Base-by-base conservation (phyloP, 2,113 vertebrate species). In the Uria aalge region DNA sequence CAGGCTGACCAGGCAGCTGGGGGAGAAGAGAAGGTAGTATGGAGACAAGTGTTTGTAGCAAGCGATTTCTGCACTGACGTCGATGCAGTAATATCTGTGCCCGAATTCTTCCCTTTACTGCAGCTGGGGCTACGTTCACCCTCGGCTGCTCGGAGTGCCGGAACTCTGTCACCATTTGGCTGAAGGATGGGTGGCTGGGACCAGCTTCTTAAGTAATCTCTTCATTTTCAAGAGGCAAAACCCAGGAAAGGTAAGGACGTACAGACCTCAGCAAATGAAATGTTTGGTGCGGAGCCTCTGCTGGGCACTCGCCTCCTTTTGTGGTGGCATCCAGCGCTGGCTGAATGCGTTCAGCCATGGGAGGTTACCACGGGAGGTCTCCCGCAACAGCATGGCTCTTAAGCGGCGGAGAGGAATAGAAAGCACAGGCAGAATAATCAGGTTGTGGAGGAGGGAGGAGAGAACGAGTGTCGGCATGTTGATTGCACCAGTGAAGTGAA, bases 81-180 rank as follows among this genome's bases (percentile, higher is more conserved):
- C 5, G 1, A 27, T 15, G n/a, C 69, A 60, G 20, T 88, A 62
- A 91, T 34, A 4, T 11, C 75, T 76, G 23, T 90, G 72, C 84
- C 66, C 13, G 8, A 82, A 73, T 82, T 82, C 72, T 22, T 71
- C 40, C 90, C 73, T 64, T 91, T 5, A 1, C 79, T 96, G 47
- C 97, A 99, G 99, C 96, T 99, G 99, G 99, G 99, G 99, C 75
- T 98, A 99, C 12, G 99, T 99, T 94, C 99, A 99, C 97, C 99
- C 99, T 53, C 99, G 97, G 88, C 97, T 99, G 80, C 98, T 99
- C 9, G 99, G 99, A 38, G 98, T 99, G 55, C 99, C 99, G 17
- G 99, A 99, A 95, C 98, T 99, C 91, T 99, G 99, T 66, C 99
- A 99, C 88, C 98, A 99, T 91, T 92, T 99, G 69, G 99, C 99